Evolutionary conservation across 2,888 invertebrate genomes (phyloP).

Genomic region (Sisyra nigra): DNA sequence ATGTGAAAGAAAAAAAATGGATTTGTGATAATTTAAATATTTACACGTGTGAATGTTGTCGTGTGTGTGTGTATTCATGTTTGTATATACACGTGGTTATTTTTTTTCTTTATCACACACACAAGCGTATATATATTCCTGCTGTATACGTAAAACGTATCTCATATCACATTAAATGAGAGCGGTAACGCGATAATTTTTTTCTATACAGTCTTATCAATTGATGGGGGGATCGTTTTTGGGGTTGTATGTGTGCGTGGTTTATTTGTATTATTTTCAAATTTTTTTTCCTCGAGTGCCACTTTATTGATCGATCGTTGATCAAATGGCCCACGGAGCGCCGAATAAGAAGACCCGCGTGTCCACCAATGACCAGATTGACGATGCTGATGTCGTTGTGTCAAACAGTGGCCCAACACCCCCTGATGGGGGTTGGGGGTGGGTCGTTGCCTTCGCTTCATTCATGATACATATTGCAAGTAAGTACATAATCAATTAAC

Average conservation of each 20-base stretch:
- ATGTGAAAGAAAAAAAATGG: too few relatives aligned
- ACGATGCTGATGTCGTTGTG: slow-evolving; percentile 13
- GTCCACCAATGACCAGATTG: slow-evolving; percentile 21
- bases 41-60: too few relatives aligned
- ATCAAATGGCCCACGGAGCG: slow-evolving; percentile 7
- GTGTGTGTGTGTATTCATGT: too few relatives aligned
- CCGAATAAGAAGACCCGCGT: slow-evolving; percentile 6
- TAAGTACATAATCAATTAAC: slow-evolving; percentile 37
- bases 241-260: neutral
- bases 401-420: slow-evolving; percentile 32
- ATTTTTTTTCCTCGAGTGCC: neutral
- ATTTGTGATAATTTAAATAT: too few relatives aligned
- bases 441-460: slow-evolving; percentile 85
- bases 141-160: too few relatives aligned
- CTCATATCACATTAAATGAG: too few relatives aligned
- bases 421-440: slow-evolving; percentile 91
- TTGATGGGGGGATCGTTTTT: too few relatives aligned
- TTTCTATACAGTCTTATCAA: too few relatives aligned
- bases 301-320: neutral
- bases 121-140: too few relatives aligned
- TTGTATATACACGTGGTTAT: too few relatives aligned
- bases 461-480: slow-evolving; percentile 93
- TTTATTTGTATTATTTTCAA: neutral
- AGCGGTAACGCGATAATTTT: too few relatives aligned
- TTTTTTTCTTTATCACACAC: too few relatives aligned